A percentile compares a stretch with the other conserved stretches of the same genome.
Evolutionary conservation across 2,888 invertebrate species (phyloP).

Genomic region (Drosophila nr. perissopoda): DNA sequence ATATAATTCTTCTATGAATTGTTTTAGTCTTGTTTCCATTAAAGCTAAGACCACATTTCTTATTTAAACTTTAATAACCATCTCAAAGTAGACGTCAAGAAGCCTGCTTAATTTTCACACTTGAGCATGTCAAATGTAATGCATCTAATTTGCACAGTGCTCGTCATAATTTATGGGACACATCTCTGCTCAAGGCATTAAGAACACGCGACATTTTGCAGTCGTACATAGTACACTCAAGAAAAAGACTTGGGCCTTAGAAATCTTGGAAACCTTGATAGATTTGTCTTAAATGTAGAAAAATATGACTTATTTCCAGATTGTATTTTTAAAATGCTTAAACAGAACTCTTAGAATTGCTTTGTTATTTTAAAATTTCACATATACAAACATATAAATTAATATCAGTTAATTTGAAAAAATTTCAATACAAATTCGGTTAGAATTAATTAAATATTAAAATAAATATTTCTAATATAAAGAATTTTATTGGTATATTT

Average conservation of each 20-base stretch:
- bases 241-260: neutral
- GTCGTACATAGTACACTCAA: conserved; percentile 12
- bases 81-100: neutral
- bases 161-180: conserved; percentile 42
- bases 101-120: conserved; percentile 31
- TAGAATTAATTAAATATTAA: neutral
- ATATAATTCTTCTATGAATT: neutral
- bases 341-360: neutral
- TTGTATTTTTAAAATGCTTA: neutral
- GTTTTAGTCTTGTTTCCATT: neutral
- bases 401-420: too few species aligned
- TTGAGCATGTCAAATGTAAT: conserved; percentile 25
- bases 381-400: neutral
- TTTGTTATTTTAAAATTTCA: neutral
- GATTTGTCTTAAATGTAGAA: neutral
- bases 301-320: neutral
- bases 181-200: conserved; percentile 52
- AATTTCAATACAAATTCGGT: neutral
- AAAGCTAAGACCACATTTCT: neutral
- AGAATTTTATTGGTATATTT: neutral
- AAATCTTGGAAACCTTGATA: neutral
- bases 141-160: conserved; percentile 53
- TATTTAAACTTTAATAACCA: neutral
- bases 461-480: neutral
- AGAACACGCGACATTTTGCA: conserved; percentile 53